These are phyloP conservation scores for Leptopilina syphax DNA, from an alignment of 2,888 invertebrate species.

Conservation along the genomic window DNA sequence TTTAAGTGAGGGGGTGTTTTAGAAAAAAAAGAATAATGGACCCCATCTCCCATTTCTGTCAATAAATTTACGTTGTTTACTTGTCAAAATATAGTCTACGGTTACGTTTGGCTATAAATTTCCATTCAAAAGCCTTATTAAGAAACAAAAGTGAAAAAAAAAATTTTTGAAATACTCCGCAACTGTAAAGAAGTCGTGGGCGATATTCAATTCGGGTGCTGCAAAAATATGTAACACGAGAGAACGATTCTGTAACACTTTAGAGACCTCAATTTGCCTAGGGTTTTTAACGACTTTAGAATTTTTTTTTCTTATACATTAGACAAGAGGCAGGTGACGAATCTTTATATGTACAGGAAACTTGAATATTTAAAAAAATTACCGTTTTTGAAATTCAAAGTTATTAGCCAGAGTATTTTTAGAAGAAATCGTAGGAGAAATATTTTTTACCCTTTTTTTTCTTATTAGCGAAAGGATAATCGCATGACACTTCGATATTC, in stretches of 20 bases:
- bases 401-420: background rate
- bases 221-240: slow-evolving; percentile 52
- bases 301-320: background rate
- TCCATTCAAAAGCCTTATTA: slow-evolving; percentile 51
- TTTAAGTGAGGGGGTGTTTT: slow-evolving; percentile 18
- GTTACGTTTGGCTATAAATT: slow-evolving; percentile 57
- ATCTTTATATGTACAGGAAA: slow-evolving; percentile 39
- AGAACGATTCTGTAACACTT: slow-evolving; percentile 63
- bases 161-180: slow-evolving; percentile 34
- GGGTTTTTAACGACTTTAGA: slow-evolving; percentile 58
- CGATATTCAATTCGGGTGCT: slow-evolving; percentile 46
- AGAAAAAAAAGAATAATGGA: slow-evolving; percentile 41
- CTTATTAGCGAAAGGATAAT: slow-evolving; percentile 25
- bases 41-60: slow-evolving; percentile 50
- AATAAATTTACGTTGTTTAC: slow-evolving; percentile 65
- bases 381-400: background rate
- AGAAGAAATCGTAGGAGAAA: background rate
- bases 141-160: slow-evolving; percentile 42
- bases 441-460: background rate
- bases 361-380: background rate
- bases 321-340: slow-evolving; percentile 50
- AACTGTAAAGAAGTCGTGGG: slow-evolving; percentile 32
- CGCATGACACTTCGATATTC: slow-evolving; percentile 35
- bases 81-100: slow-evolving; percentile 67
- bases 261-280: slow-evolving; percentile 63